phyloP scores from a whole-genome alignment of 1,140 invertebrate genomes.

The Drosophila orena region DNA sequence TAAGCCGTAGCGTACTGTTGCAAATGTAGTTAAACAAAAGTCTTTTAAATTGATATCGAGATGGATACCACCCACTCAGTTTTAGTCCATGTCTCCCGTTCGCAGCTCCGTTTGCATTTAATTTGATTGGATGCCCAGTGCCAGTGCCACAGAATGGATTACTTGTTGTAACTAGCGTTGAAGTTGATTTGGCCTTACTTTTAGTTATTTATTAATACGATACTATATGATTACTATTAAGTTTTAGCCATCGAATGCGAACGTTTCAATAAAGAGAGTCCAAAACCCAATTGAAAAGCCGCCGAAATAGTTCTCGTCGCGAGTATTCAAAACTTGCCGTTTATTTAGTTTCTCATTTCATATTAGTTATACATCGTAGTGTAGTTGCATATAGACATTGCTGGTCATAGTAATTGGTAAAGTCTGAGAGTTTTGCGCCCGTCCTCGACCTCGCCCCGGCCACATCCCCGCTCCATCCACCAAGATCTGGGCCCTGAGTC shows the following conservation, averaged over 20 bases:
- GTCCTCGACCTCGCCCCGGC: conserved; percentile 6
- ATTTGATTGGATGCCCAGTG: conserved; percentile 46
- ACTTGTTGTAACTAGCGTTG: conserved; percentile 49
- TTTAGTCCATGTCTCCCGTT: conserved; percentile 46
- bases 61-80: conserved; percentile 12
- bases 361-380: conserved; percentile 59
- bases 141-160: conserved; percentile 29
- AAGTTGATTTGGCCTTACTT: conserved; percentile 72
- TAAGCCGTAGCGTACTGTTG: conserved; percentile 46
- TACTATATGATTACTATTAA: conserved; percentile 66
- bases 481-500: conserved; percentile 45
- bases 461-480: conserved; percentile 17
- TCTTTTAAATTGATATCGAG: conserved; percentile 33
- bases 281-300: conserved; percentile 23
- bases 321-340: conserved; percentile 79
- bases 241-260: conserved; percentile 65
- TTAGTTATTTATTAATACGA: conserved; percentile 78
- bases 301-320: conserved; percentile 52
- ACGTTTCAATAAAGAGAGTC: conserved; percentile 65
- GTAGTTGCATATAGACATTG: conserved; percentile 54
- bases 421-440: conserved; percentile 52
- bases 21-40: conserved; percentile 47
- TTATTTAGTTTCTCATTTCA: conserved; percentile 66
- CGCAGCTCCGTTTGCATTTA: conserved; percentile 62
- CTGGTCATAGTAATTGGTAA: conserved; percentile 45